phyloP scores from a whole-genome alignment of 2,888 invertebrate genomes.

The Saturnia japonica region DNA sequence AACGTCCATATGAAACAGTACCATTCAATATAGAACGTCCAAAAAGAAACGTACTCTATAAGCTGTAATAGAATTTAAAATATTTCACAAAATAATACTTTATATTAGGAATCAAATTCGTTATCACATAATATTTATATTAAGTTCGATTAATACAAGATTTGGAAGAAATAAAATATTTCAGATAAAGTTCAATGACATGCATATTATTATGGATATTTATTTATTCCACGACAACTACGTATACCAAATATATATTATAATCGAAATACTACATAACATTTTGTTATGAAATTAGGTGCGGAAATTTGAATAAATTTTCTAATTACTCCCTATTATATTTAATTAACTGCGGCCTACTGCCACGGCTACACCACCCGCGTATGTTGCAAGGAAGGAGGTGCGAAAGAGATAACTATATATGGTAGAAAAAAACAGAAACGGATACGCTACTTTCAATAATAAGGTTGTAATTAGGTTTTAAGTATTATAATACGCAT shows the following conservation, averaged over 20 bases:
- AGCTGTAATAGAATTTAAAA: not conserved
- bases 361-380: no score
- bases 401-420: no score
- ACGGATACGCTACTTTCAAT: no score
- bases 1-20: not conserved
- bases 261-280: not conserved
- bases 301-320: no score
- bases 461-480: no score
- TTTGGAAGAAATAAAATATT: not conserved
- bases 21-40: not conserved
- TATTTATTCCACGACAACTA: not conserved
- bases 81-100: constrained; percentile 28
- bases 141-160: not conserved
- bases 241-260: not conserved
- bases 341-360: no score
- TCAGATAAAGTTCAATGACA: not conserved
- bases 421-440: no score
- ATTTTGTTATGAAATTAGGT: no score
- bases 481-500: no score
- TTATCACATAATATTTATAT: not conserved
- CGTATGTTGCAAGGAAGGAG: no score
- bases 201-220: not conserved
- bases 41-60: not conserved
- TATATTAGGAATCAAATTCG: constrained; percentile 2
- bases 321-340: no score